phyloP scores from a whole-genome alignment of 2,113 vertebrate genomes.

The Falco punctatus region DNA sequence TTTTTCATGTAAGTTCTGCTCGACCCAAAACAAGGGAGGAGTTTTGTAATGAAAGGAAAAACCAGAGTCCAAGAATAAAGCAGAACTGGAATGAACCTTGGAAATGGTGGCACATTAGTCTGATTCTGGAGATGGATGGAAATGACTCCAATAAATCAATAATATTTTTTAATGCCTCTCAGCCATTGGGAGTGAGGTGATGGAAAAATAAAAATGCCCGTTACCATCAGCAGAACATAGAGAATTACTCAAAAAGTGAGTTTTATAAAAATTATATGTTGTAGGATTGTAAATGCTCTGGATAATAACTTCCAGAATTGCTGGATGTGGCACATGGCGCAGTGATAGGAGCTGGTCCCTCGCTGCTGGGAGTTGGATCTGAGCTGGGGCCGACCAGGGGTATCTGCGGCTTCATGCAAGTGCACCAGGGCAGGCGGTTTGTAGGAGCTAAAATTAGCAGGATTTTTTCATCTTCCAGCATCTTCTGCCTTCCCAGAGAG shows the following conservation, averaged over 20 bases:
- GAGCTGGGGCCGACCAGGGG: not conserved
- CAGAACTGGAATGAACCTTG: not conserved
- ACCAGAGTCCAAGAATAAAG: not conserved
- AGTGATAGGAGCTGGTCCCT: not conserved
- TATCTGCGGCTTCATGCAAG: fast-evolving
- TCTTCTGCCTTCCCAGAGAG: not conserved
- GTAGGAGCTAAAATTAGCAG: not conserved
- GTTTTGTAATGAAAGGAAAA: not conserved
- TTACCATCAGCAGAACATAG: not conserved
- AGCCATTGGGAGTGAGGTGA: not conserved
- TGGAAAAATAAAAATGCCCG: not conserved
- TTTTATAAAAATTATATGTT: fast-evolving
- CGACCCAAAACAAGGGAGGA: not conserved
- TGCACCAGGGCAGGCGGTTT: not conserved
- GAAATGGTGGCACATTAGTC: not conserved
- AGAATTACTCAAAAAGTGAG: not conserved
- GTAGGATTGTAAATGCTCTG: not conserved
- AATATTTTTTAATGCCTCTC: not conserved
- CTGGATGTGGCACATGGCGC: not conserved
- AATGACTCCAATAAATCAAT: not conserved
- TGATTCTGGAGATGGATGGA: not conserved
- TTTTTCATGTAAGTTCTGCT: not conserved
- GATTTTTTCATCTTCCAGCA: not conserved
- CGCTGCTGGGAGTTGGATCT: fast-evolving
- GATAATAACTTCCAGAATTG: not conserved